phyloP scores from a whole-genome alignment of 1,140 invertebrate genomes.

The Andricus grossulariae region DNA sequence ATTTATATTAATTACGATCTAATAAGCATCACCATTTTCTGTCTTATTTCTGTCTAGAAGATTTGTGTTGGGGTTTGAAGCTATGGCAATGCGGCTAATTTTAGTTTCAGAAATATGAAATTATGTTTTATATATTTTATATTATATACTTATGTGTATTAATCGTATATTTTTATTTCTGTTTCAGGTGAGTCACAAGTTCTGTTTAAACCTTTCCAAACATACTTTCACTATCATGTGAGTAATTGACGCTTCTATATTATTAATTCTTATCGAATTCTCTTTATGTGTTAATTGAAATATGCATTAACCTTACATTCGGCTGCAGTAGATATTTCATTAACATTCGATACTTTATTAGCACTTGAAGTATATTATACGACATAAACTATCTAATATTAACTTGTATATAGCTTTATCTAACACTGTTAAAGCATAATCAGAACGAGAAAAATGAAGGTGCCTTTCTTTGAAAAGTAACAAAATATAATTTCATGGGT shows the following conservation, averaged over 20 bases:
- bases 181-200: conserved; percentile 11
- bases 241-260: conserved; percentile 13
- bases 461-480: no score
- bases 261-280: conserved; percentile 13
- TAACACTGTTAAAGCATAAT: no score
- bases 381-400: neutral
- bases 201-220: neutral
- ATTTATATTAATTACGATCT: no score
- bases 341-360: neutral
- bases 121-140: no score
- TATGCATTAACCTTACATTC: neutral
- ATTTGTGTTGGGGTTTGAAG: no score
- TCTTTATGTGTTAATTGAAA: conserved; percentile 6
- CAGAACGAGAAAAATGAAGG: no score
- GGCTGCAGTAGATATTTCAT: conserved; percentile 1
- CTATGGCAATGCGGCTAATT: neutral
- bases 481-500: no score
- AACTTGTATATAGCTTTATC: neutral
- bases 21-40: no score
- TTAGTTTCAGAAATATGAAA: no score
- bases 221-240: conserved; percentile 2
- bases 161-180: neutral
- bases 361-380: neutral
- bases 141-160: neutral
- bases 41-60: no score